Base-by-base conservation (phyloP, 1,140 invertebrate genomes). In the Drosophila asahinai region DNA sequence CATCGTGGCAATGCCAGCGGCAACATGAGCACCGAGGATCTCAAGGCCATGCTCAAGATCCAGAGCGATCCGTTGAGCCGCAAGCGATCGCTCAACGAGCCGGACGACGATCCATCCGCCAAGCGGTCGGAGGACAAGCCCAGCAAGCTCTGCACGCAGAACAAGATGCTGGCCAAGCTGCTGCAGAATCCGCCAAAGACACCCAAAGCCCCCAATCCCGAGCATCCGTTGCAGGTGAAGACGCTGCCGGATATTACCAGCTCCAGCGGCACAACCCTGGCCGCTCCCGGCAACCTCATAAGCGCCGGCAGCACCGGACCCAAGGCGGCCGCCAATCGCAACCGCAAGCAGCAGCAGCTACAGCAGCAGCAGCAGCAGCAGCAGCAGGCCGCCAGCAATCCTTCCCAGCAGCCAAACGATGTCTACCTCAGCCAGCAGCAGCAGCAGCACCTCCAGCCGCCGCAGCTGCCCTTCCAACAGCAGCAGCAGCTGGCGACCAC, bases 101-200 rank as follows among this genome's bases (percentile, higher is more conserved):
- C 94, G 3, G 95, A 96, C 54, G 93, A 95, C 55, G 94, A 94
- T 61, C 93, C 94, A 40, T 93, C 93, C 12, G 94, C 93, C 59
- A 95, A 95, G 91, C 93, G 95, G n/a, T 83, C 90, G 3, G 92
- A 92, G 58, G 92, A 92, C 52, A 94, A 94, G 57, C 95, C 95
- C 77, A 96, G 96, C 79, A 95, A 95, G 67, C 93, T 97, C 5
- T 96, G 96, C 93, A 95, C 97, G 91, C 96, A 96, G 83, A 99
- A 99, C 93, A 96, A 96, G 81, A 97, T 98, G 95, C 94, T 98
- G 71, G 97, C 97, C 12, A 96, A 96, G 49, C 93, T 98, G 62
- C 93, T 98, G 81, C 96, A 97, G 12, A 96, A 96, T 90, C 95
- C 96, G 80, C 95, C 96, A 57, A 95, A 96, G n/a, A 59, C 79